These are phyloP conservation scores for Gasterosteus nipponicus DNA, from an alignment of 2,113 vertebrate species.

Conservation along the genomic window DNA sequence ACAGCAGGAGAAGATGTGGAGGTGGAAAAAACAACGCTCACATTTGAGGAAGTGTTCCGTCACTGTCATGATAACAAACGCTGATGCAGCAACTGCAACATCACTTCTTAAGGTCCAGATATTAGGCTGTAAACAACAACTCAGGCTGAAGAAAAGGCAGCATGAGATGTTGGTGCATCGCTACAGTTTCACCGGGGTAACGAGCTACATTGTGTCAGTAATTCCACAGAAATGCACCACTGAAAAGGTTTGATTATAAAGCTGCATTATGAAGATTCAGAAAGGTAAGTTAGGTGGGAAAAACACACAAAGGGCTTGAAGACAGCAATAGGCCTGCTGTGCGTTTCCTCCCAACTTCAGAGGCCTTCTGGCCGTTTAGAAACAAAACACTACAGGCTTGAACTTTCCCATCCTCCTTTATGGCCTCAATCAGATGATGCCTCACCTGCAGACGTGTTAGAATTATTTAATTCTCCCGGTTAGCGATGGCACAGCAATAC, in stretches of 20 bases:
- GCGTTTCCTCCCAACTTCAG: constrained; percentile 7
- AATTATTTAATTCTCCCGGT: constrained; percentile 12
- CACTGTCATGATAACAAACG: constrained; percentile 50
- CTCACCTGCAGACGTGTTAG: constrained; percentile 28
- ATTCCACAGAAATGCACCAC: constrained; percentile 11
- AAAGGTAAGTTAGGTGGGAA: neutral
- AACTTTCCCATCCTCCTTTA: constrained; percentile 1
- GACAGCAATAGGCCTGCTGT: neutral
- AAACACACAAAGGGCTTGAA: constrained; percentile 9
- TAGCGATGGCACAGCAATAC: neutral
- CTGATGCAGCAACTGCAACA: neutral
- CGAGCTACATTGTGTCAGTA: neutral
- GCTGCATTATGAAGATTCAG: constrained; percentile 12
- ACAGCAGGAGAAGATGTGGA: constrained; percentile 20
- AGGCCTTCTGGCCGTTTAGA: constrained; percentile 6
- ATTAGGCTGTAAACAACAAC: neutral
- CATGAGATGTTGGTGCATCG: neutral
- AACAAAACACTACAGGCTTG: constrained; percentile 15
- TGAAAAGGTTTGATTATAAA: constrained; percentile 2
- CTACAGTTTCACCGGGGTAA: neutral
- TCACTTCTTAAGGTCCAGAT: neutral
- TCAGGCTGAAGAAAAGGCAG: neutral
- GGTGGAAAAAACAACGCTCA: constrained; percentile 28
- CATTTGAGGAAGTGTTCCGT: constrained; percentile 18
- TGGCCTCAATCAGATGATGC: constrained; percentile 6